Base-by-base conservation (phyloP, 2,797 vertebrate species). In the Acanthurus leucopareius region DNA sequence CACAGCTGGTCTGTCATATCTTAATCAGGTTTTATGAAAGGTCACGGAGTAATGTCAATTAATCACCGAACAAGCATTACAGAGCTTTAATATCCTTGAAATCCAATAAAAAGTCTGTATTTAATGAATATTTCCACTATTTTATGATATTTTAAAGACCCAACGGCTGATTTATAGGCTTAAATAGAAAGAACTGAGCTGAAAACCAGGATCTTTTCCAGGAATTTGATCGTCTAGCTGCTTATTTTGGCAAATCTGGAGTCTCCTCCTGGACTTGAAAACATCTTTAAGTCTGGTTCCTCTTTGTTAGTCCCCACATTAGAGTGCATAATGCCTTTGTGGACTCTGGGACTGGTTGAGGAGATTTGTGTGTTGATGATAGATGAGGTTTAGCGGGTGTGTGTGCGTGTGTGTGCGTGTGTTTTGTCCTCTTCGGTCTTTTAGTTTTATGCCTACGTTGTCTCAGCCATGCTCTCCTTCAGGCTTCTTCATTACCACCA, bases 401-500 rank as follows among this genome's bases (percentile, higher is more conserved):
- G 66, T 70, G 59, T 61, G 72, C 57, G 59, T 58, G 44, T 60
- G 70, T 54, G 61, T 44, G 56, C 62, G 69, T 60, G 68, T 62
- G 59, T 68, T 22, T 63, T 40, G 49, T 60, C 69, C 72, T 88
- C 70, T 35, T 75, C 2, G 7, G 61, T 69, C 57, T 78, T 84
- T 80, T 79, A 42, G 32, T 82, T 84, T 87, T 59, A 64, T 86
- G 51, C 88, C 75, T 75, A 32, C 79, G 76, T 82, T 69, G 75
- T 85, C 75, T 87, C 71, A 52, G 63, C 74, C 69, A 1, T 35
- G 72, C 76, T 68, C 60, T 79, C 83, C 72, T 80, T n/a, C 85
- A 78, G 82, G 77, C 70, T 67, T 70, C 80, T 90, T 92, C 89
- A 93, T 93, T 92, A 92, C 85, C 82, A 75, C 89, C 88, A 91